Percentiles rank a stretch among this genome's conserved stretches.
phyloP scores from a whole-genome alignment of 2,113 vertebrate genomes.

The Oryctolagus cuniculus region mOryCun1.1 NC_091448.1:58727501-58728000 shows the following conservation, averaged over 20 bases:
- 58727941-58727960: neutral
- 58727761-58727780: neutral
- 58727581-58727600: neutral
- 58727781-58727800: neutral
- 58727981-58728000: neutral
- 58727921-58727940: neutral
- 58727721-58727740: neutral
- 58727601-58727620: neutral
- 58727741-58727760: conserved; percentile 20
- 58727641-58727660: neutral
- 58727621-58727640: neutral
- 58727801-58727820: neutral
- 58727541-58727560: neutral
- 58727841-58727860: neutral
- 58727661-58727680: neutral
- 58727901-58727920: neutral
- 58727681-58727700: neutral
- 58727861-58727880: neutral
- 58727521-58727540: neutral
- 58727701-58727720: neutral
- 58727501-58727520: neutral
- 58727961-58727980: neutral
- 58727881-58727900: conserved; percentile 14
- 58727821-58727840: neutral
- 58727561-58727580: neutral